Percentiles rank a stretch among this genome's conserved stretches.
These are phyloP conservation scores for Ceyx cyanopectus DNA, from an alignment of 2,113 vertebrate species.

Conservation along the genomic window DNA sequence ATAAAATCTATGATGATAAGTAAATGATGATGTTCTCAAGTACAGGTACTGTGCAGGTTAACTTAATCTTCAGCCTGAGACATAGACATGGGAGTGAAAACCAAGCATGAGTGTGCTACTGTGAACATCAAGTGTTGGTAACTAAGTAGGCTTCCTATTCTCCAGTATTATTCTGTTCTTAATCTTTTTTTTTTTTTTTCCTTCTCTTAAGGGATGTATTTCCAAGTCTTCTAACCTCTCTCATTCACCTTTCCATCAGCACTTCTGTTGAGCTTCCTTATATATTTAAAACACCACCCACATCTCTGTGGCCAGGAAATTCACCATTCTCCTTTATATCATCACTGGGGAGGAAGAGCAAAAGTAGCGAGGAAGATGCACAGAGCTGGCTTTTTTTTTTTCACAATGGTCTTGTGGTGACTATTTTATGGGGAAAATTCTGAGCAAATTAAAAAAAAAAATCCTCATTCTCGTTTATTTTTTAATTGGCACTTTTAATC, in stretches of 20 bases:
- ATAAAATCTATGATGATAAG: constrained; percentile 1
- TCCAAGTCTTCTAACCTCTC: neutral
- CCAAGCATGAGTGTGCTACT: neutral
- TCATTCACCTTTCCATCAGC: neutral
- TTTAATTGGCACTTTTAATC: neutral
- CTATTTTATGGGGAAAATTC: neutral
- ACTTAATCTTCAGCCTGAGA: neutral
- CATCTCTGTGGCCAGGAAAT: neutral
- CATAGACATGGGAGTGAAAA: neutral
- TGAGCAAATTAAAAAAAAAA: no score
- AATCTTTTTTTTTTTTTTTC: neutral
- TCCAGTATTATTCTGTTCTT: neutral
- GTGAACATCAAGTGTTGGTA: neutral
- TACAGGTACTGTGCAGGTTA: neutral
- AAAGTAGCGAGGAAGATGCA: neutral
- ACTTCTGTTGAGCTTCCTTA: neutral
- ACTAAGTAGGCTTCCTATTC: neutral
- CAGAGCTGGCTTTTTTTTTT: neutral
- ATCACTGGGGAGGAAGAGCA: neutral
- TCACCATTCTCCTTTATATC: neutral
- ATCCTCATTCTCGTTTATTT: neutral
- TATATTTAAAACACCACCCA: neutral
- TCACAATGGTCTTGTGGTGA: neutral
- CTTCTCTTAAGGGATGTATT: neutral
- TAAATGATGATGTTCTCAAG: neutral